Conservation (phyloP, 2,888 invertebrate genomes). For the Noctua janthina region DNA sequence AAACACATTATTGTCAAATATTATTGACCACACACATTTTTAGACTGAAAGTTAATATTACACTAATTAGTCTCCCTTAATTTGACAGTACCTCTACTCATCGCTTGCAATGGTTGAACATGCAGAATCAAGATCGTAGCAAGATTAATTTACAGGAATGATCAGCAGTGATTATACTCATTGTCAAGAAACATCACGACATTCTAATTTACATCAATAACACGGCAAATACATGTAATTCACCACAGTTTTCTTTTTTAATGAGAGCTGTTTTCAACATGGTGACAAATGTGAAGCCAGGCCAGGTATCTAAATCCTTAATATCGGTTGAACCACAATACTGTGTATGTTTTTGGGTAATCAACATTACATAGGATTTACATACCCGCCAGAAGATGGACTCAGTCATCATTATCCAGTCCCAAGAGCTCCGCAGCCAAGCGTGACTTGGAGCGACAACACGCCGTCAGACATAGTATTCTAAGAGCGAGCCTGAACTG, state of each 20-base stretch:
- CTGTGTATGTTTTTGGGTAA: conserved; percentile 6
- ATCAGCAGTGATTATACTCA: conserved; percentile 33
- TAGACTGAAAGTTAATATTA: conserved; percentile 15
- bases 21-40: conserved; percentile 44
- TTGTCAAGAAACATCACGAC: conserved; percentile 22
- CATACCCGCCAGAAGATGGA: conserved; percentile 68
- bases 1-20: conserved; percentile 73
- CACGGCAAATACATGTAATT: conserved; percentile 21
- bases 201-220: conserved; percentile 35
- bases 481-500: conserved; percentile 97
- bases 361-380: conserved; percentile 54
- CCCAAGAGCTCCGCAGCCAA: conserved; percentile 96
- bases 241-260: conserved; percentile 9
- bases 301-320: conserved; percentile 62
- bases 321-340: conserved; percentile 20
- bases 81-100: conserved; percentile 15
- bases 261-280: conserved; percentile 18
- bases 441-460: conserved; percentile 96
- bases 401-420: conserved; percentile 96
- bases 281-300: conserved; percentile 21
- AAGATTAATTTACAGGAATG: conserved; percentile 47
- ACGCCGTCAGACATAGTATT: conserved; percentile 96
- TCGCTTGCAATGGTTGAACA: conserved; percentile 14
- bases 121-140: conserved; percentile 18
- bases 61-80: conserved; percentile 12